A percentile compares a stretch with the other conserved stretches of the same genome.
Conservation (phyloP, 2,113 vertebrate genomes). For the Erythrocebus patas region DNA sequence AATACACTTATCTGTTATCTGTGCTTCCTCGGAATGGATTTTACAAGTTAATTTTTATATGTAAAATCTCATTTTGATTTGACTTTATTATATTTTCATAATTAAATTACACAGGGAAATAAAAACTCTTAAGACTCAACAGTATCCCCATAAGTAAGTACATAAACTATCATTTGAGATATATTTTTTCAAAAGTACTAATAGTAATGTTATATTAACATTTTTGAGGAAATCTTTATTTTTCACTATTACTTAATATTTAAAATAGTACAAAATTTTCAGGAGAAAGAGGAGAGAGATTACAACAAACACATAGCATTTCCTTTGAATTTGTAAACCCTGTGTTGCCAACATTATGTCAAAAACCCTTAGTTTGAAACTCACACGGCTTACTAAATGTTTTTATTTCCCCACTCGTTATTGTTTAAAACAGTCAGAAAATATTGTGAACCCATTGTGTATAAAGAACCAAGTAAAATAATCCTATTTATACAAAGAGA, state of each 20-base stretch:
- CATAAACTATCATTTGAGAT: neutral
- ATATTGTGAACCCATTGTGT: neutral
- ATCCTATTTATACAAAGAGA: neutral
- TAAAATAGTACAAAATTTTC: neutral
- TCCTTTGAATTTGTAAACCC: neutral
- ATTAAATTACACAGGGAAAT: neutral
- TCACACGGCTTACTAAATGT: neutral
- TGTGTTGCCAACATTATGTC: neutral
- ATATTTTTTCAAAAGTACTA: neutral
- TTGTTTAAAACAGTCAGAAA: neutral
- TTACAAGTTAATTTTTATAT: neutral
- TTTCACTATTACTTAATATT: neutral
- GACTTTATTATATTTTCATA: neutral
- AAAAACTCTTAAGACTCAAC: neutral
- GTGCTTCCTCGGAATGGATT: neutral
- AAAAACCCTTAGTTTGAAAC: neutral
- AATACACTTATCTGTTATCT: neutral
- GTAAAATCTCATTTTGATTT: neutral
- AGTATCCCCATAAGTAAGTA: neutral
- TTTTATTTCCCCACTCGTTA: neutral
- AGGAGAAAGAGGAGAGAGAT: neutral
- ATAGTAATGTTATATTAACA: neutral
- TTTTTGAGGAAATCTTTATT: neutral
- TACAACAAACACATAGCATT: neutral
- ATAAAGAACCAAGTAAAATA: neutral